Base-by-base conservation (phyloP, 2,113 vertebrate species). In the Meleagris gallopavo region DNA sequence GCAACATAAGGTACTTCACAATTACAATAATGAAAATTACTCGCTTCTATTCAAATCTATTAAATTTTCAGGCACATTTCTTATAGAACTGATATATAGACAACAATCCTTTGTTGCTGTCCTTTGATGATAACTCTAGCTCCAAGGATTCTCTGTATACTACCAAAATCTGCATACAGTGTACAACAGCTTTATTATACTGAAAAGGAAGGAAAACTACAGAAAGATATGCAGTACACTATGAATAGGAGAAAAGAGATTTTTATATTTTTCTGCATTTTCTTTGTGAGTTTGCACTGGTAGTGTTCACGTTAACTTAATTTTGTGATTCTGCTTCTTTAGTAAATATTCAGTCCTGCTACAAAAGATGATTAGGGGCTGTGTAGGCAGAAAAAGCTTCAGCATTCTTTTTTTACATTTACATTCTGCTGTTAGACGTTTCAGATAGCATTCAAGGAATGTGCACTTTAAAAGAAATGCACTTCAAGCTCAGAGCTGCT, bases 381-480 rank as follows among this genome's bases (percentile, higher is more conserved):
- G 5, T 3, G 0, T 3, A 78, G 86, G 77, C 58, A 93, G 66
- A 77, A 80, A 87, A 2, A 79, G 62, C 54, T 62, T 34, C 74
- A 46, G 67, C 85, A 89, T 94, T 95, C 64, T 62, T 87, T 91
- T 93, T 82, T 48, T 48, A 22, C 21, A 43, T 43, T 50, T 29
- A 36, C 71, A 70, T 91, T 89, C 85, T 76, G 82, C 89, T 91
- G 71, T 80, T 85, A 93, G 90, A 94, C 91, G 94, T 91, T 93
- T 79, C 88, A 90, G 76, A 79, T 81, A 65, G 69, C 43, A 2
- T 45, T 86, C 52, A 70, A 87, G 52, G 52, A 82, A 73, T 3
- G 79, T 40, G 66, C 66, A 29, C 57, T 52, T 69, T 91, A 90
- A 84, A 89, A 85, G 88, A 40, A 70, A 86, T 40, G n/a, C 86